Conservation (phyloP, 1,140 invertebrate genomes). For the Pogonomyrmex barbatus region DNA sequence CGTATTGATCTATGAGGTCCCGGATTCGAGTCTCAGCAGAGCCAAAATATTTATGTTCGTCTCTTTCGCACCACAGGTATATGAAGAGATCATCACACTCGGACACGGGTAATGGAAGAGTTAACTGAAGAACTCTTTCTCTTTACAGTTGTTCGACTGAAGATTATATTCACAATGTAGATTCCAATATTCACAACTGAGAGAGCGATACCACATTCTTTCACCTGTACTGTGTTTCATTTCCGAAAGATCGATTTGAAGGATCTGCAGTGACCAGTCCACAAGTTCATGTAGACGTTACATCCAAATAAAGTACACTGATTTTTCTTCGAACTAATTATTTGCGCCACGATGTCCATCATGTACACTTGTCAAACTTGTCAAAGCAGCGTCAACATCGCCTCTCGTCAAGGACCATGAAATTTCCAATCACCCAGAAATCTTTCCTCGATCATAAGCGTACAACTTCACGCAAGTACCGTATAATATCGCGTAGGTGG, state of each 20-base stretch:
- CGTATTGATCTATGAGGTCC: too few species aligned
- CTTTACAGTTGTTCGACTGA: not conserved
- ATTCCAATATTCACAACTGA: not conserved
- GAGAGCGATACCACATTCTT: not conserved
- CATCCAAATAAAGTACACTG: too few species aligned
- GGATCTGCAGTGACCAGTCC: not conserved
- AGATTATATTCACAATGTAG: not conserved
- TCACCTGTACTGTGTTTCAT: not conserved
- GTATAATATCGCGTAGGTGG: not conserved
- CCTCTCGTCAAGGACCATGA: not conserved
- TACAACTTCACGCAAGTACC: not conserved
- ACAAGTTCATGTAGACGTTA: not conserved
- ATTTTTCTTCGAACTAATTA: not conserved
- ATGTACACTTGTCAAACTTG: not conserved
- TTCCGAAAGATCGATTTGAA: not conserved
- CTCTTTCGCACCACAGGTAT: too few species aligned
- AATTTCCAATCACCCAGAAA: not conserved
- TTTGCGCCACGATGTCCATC: not conserved
- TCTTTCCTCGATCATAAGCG: not conserved
- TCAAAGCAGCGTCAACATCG: not conserved
- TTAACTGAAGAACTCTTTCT: not conserved
- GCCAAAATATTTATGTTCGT: too few species aligned
- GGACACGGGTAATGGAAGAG: too few species aligned
- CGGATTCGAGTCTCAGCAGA: too few species aligned
- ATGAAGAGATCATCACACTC: too few species aligned